Base-by-base conservation (phyloP, 2,888 invertebrate genomes). In the Steromphala cineraria region DNA sequence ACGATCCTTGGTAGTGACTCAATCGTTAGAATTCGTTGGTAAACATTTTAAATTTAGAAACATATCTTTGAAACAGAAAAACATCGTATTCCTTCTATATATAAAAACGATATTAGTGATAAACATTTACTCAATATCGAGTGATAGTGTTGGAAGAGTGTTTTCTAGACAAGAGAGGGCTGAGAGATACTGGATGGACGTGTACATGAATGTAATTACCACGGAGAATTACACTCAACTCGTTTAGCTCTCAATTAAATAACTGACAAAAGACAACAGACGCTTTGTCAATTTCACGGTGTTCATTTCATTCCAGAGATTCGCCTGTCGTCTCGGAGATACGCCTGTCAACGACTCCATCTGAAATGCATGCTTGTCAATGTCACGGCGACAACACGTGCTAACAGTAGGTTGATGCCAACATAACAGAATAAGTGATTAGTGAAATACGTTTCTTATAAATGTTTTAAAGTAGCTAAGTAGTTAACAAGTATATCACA, bases 251-350 rank as follows among this genome's bases (percentile, higher is more conserved):
- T 62, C 62, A 62, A 62, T 62, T 62, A 62, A 62, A 62, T 15
- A 24, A 62, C 62, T 62, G 62, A 62, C 62, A 62, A 28, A 46
- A 62, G 62, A 15, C 62, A 62, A 62, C 62, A 62, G 62, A 24
- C 62, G 62, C 62, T 62, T 15, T 28, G 62, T 62, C 62, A 62
- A 21, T 62, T 62, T 24, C 62, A 15, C 28, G 28, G 62, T 28
- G 62, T 62, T 62, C 13, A 62, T 62, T 62, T 62, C 62, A 62
- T 62, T 62, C 62, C 62, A 21, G 62, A 28, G 62, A 62, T 62
- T 62, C 62, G 62, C 62, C 17, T 62, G 62, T 62, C 62, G 62
- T 28, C n/a, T 62, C 28, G 62, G 24, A 24, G 62, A 62, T 28
- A 62, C 62, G 62, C 62, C 28, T 62, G 62, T 62, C 62, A 62